A percentile compares a stretch with the other conserved stretches of the same genome.
phyloP scores from a whole-genome alignment of 2,888 invertebrate species.

The Microctonus aethiopoides region DNA sequence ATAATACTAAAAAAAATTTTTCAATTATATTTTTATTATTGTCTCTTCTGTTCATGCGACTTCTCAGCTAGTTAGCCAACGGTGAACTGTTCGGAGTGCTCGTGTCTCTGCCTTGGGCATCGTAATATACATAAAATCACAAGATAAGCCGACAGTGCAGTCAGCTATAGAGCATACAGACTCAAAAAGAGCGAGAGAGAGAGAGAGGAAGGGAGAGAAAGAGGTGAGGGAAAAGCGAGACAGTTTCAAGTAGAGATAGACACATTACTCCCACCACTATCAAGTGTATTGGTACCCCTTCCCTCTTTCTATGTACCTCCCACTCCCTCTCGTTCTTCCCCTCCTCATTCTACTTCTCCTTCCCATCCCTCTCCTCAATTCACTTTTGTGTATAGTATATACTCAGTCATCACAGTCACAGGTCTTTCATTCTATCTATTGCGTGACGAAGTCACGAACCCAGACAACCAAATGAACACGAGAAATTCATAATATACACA shows the following conservation, averaged over 20 bases:
- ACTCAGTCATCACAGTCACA: neutral
- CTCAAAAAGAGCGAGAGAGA: neutral
- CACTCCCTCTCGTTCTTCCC: neutral
- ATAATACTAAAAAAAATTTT: too few species aligned
- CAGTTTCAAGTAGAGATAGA: neutral
- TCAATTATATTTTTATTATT: too few species aligned
- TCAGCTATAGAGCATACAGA: neutral
- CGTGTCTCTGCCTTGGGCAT: constrained; percentile 55
- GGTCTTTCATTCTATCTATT: constrained; percentile 4
- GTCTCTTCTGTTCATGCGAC: constrained; percentile 38
- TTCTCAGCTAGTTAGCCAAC: constrained; percentile 59
- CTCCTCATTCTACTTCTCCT: too few species aligned
- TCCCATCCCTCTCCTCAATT: too few species aligned
- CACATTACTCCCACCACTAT: neutral
- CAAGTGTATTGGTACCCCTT: neutral
- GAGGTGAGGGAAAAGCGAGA: too few species aligned
- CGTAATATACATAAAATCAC: constrained; percentile 62
- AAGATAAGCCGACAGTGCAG: constrained; percentile 55
- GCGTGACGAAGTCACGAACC: neutral
- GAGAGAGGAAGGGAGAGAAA: too few species aligned
- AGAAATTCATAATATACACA: neutral
- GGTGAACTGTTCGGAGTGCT: constrained; percentile 62
- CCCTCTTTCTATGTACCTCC: neutral
- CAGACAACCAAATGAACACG: neutral
- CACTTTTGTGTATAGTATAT: too few species aligned